phyloP scores from a whole-genome alignment of 1,140 invertebrate species.

The Choristoneura fumiferana region DNA sequence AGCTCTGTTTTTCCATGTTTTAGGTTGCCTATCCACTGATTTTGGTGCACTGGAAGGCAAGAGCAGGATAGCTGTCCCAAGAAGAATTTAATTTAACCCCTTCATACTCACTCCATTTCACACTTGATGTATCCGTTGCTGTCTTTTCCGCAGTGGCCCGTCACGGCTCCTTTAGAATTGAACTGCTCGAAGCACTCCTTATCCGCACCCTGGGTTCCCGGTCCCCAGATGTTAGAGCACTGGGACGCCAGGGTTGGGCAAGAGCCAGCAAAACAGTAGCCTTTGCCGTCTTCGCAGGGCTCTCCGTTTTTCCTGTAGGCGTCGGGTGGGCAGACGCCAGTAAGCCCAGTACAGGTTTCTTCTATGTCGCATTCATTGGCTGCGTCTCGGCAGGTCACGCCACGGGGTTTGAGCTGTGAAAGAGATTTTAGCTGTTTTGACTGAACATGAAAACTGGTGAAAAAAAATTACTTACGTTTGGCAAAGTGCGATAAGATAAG shows the following conservation, averaged over 20 bases:
- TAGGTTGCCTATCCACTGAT: too few species aligned
- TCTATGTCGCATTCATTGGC: slow-evolving; percentile 96
- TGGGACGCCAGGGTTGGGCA: slow-evolving; percentile 93
- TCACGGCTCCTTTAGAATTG: slow-evolving; percentile 95
- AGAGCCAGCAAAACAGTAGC: slow-evolving; percentile 94
- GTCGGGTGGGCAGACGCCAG: slow-evolving; percentile 92
- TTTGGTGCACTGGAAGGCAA: too few species aligned
- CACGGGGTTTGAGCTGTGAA: slow-evolving; percentile 85
- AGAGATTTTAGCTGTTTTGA: too few species aligned
- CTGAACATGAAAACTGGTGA: too few species aligned
- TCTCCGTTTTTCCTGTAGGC: slow-evolving; percentile 95
- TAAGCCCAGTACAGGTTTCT: slow-evolving; percentile 92
- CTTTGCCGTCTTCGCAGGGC: slow-evolving; percentile 84
- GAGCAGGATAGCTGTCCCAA: too few species aligned
- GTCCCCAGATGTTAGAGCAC: slow-evolving; percentile 95
- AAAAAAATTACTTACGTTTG: too few species aligned
- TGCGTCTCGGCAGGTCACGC: slow-evolving; percentile 89
- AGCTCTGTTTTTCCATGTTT: too few species aligned
- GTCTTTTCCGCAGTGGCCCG: slow-evolving; percentile 95
- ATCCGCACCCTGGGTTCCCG: slow-evolving; percentile 87
- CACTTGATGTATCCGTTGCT: slow-evolving; percentile 89
- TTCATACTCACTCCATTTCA: slow-evolving; percentile 87
- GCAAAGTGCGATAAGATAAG: too few species aligned
- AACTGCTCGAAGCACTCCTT: slow-evolving; percentile 94
- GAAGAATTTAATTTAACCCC: too few species aligned